These are phyloP conservation scores for Poecilia picta DNA, from an alignment of 2,797 vertebrate genomes.

Conservation along the genomic window DNA sequence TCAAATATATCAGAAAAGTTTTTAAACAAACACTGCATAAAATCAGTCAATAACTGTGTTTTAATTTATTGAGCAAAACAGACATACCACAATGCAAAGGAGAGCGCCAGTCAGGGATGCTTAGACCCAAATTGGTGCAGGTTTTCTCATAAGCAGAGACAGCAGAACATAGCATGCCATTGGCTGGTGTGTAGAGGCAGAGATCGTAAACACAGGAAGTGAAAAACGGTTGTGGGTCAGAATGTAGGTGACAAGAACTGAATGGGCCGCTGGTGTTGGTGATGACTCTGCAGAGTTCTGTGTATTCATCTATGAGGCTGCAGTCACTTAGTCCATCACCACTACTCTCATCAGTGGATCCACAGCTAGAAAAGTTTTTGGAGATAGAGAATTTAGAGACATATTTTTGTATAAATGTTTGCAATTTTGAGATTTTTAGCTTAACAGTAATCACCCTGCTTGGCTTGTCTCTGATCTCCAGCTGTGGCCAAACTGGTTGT, in stretches of 20 bases:
- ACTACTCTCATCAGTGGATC: constrained; percentile 26
- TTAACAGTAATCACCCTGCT: constrained; percentile 49
- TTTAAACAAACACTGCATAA: too few species aligned
- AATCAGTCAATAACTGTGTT: too few species aligned
- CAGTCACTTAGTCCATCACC: constrained; percentile 35
- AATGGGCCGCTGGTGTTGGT: constrained; percentile 73
- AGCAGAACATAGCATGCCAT: constrained; percentile 69
- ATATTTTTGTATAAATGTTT: background rate
- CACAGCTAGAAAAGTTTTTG: constrained; percentile 54
- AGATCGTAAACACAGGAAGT: constrained; percentile 76
- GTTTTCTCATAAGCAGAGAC: constrained; percentile 70
- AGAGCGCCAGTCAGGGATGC: constrained; percentile 62
- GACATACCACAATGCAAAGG: constrained; percentile 54
- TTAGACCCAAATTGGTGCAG: constrained; percentile 50
- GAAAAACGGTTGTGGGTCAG: constrained; percentile 62
- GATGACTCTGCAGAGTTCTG: constrained; percentile 71
- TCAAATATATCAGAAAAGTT: background rate
- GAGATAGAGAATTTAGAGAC: background rate
- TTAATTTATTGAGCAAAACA: background rate
- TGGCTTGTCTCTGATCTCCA: constrained; percentile 69
- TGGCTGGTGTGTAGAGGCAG: constrained; percentile 69
- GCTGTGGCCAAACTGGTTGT: constrained; percentile 65
- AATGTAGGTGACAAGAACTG: constrained; percentile 60
- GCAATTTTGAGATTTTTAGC: background rate
- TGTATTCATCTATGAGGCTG: constrained; percentile 46